These are phyloP conservation scores for Synanthedon vespiformis DNA, from an alignment of 2,888 invertebrate species.

Conservation along the genomic window DNA sequence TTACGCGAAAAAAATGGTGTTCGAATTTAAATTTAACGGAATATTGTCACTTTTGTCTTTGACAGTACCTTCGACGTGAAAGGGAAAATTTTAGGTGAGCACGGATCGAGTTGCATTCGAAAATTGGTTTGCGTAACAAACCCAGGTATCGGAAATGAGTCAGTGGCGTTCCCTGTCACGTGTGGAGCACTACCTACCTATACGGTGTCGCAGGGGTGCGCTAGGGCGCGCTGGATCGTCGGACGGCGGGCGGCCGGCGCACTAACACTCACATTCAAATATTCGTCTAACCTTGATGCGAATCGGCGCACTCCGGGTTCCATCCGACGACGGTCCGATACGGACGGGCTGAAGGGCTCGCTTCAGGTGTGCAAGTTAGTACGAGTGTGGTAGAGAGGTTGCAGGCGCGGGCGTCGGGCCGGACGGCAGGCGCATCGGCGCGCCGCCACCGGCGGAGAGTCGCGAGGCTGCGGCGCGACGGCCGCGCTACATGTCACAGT, in stretches of 20 bases:
- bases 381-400: constrained; percentile 33
- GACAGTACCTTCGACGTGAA: not conserved
- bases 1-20: too few species aligned
- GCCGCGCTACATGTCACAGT: constrained; percentile 63
- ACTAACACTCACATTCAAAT: constrained; percentile 67
- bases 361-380: constrained; percentile 46
- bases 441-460: constrained; percentile 56
- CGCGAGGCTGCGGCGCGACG: constrained; percentile 61
- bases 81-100: not conserved
- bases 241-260: constrained; percentile 28
- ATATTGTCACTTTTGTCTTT: not conserved
- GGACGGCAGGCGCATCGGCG: constrained; percentile 62
- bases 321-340: constrained; percentile 63
- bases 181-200: constrained; percentile 48
- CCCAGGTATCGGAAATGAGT: constrained; percentile 38
- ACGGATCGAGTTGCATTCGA: not conserved
- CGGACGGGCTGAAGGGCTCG: constrained; percentile 60
- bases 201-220: constrained; percentile 40
- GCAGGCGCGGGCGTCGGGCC: constrained; percentile 50
- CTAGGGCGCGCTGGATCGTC: constrained; percentile 38
- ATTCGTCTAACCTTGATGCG: constrained; percentile 69
- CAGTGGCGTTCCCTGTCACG: constrained; percentile 41
- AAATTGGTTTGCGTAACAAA: not conserved
- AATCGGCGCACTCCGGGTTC: constrained; percentile 69
- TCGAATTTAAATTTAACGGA: too few species aligned